phyloP scores from a whole-genome alignment of 2,888 invertebrate species.

The Penaeus monodon region DNA sequence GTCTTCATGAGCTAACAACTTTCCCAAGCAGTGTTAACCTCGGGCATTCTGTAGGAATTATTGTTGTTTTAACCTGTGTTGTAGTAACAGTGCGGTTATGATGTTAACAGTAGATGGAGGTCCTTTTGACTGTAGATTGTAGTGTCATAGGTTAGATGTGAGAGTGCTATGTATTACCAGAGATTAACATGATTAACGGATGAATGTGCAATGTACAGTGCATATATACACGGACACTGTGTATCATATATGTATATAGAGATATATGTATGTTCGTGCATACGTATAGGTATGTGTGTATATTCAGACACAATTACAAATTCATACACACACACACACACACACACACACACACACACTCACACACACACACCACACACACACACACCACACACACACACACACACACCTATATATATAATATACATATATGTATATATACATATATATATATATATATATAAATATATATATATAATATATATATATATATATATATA shows the following conservation, averaged over 20 bases:
- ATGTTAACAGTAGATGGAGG: too few species aligned
- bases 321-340: conserved; percentile 9
- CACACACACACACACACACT: conserved; percentile 16
- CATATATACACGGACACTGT: too few species aligned
- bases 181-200: too few species aligned
- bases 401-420: background rate
- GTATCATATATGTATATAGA: background rate
- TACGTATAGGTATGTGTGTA: background rate
- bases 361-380: background rate
- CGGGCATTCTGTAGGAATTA: too few species aligned
- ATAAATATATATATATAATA: background rate
- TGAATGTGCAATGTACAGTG: too few species aligned
- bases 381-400: background rate
- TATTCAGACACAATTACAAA: background rate
- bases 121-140: too few species aligned
- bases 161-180: too few species aligned
- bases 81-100: too few species aligned
- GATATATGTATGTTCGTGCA: background rate
- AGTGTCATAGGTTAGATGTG: too few species aligned
- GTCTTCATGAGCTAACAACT: too few species aligned
- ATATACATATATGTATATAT: background rate
- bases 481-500: background rate
- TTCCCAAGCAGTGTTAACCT: too few species aligned
- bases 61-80: too few species aligned
- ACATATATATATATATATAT: conserved; percentile 1